Conservation (phyloP, 2,888 invertebrate species). For the Orchestes rusci region DNA sequence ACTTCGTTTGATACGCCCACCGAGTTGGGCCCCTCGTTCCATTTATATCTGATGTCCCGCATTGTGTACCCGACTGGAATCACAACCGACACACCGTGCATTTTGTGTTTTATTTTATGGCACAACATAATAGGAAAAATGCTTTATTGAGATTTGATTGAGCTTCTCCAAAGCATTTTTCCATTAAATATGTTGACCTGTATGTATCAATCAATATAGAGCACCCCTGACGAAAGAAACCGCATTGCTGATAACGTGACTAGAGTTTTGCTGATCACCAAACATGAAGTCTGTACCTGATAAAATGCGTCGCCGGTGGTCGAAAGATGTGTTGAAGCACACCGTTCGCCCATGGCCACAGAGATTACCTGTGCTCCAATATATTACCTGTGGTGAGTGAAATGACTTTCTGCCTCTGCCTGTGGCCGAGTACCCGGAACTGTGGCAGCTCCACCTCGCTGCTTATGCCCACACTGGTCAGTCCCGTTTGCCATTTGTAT, state of each 20-base stretch:
- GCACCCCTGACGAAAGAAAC: no score
- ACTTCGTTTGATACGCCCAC: constrained; percentile 94
- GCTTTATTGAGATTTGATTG: no score
- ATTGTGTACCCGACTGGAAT: constrained; percentile 93
- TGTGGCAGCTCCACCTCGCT: constrained; percentile 93
- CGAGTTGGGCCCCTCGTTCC: constrained; percentile 92
- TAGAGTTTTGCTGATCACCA: no score
- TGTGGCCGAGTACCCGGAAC: constrained; percentile 94
- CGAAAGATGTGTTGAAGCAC: no score
- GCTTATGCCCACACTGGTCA: constrained; percentile 90
- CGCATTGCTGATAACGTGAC: no score
- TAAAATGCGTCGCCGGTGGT: no score
- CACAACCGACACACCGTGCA: constrained; percentile 43
- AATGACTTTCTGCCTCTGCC: constrained; percentile 90
- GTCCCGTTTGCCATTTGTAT: constrained; percentile 93
- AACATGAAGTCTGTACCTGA: no score
- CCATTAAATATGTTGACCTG: neutral
- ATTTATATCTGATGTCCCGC: constrained; percentile 95
- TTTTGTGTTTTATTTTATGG: no score
- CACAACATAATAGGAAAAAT: no score
- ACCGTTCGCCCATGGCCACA: no score
- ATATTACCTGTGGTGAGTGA: constrained; percentile 91
- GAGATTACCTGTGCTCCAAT: no score
- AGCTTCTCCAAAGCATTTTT: constrained; percentile 31
- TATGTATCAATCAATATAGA: neutral